Evolutionary conservation across 2,888 invertebrate species (phyloP), one percentile per base, ranked within the genome.

Genomic region (Rutpela maculata): DNA sequence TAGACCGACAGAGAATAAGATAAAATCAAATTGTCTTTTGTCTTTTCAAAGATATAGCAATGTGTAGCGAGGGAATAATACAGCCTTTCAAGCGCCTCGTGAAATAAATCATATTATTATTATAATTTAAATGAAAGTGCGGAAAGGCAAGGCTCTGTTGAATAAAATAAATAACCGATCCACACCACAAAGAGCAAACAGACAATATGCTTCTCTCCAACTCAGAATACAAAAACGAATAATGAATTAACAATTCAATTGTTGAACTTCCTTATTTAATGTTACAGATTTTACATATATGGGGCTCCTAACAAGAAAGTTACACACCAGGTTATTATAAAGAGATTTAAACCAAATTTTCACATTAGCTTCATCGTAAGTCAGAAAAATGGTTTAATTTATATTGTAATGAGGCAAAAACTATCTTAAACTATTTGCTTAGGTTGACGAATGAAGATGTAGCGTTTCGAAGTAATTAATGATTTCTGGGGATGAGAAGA

Each of bases 51-150:
- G n/a, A 26, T 26, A 60, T 26, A 12, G 62, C 12, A 62, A 35
- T n/a, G 12, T 31, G 22, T 62, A 31, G 31, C 62, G 31, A 31
- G 7, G 9, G 35, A 17, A 59, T 22, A 62, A 62, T 62, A 31
- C 35, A 62, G 35, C n/a, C 62, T 38, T 35, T 18, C 35, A 65
- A 31, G 12, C 43, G 15, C 38, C 3, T 65, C 18, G 9, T 31
- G 43, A 43, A 65, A 43, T 43, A 65, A 65, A 65, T 65, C 43
- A 65, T 50, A 50, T 50, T 31, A 65, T 60, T 60, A 60, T 62
- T 35, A 67, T 67, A 67, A 67, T 67, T 67, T 26, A 50, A 67
- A 55, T 76, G 72, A 56, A 65, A 77, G 75, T 76, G 31, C 17
- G 31, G 17, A 62, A 62, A 62, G 62, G 22, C 35, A 31, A 12